Evolutionary conservation across 2,113 vertebrate genomes (phyloP), one percentile per base, ranked within the genome.

Genomic region (Sardina pilchardus): DNA sequence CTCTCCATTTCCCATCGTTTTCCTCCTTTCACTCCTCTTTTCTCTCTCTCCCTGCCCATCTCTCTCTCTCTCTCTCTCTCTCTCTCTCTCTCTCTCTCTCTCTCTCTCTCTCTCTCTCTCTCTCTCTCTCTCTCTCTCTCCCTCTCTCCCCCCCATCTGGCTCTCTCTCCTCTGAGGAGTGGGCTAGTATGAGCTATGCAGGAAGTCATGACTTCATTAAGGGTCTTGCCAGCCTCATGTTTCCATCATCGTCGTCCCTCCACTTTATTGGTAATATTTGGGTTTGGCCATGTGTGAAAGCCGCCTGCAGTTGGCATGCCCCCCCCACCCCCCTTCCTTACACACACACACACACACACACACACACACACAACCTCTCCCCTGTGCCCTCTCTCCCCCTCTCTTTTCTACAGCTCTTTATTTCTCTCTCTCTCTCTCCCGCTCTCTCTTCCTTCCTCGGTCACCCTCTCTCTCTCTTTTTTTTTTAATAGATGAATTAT

Each of bases 401-500:
- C 81, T 85, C 84, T 56, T n/a, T 48, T 81, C 78, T 63, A 4
- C 53, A 17, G 85, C 42, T 91, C 85, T 91, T 93, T 90, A 90
- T 93, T 93, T 91, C 86, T 92, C 19, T 88, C 88, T 84, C 90
- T 85, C 75, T 56, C 30, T 2, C 43, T 47, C 17, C 34, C 71
- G 6, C 34, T 53, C 44, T 50, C 6, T 34, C 47, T 59, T 78
- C 50, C 50, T 53, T 21, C 50, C 50, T 19, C 16, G 50, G 50
- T 53, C 50, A 53, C 50, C 50, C 50, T 88, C 88, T 87, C 12
- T 47, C 39, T 42, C 2, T n/a, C n/a, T 45, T 45, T 45, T 1
- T 50, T 53, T 53, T 53, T 53, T 53, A 19, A 53, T 21, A 19
- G 50, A 90, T 94, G 89, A 93, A 94, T 93, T 91, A 93, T 94